A percentile compares a stretch with the other conserved stretches of the same genome.
Conservation (phyloP, 2,797 vertebrate species). For the Sebastes trivittatus region DNA sequence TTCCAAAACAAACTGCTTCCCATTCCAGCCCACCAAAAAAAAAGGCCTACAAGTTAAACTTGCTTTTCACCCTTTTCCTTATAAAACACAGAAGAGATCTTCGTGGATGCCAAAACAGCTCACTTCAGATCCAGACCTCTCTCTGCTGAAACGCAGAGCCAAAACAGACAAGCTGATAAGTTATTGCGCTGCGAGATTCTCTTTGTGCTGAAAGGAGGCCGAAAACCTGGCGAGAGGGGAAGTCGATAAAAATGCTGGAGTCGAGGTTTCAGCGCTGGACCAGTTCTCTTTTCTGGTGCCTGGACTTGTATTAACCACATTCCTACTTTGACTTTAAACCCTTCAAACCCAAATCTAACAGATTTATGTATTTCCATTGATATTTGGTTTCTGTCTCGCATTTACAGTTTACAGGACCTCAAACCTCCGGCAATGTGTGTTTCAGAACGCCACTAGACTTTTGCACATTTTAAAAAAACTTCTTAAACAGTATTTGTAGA, state of each 20-base stretch:
- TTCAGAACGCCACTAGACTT: neutral
- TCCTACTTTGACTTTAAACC: neutral
- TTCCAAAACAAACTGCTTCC: conserved; percentile 34
- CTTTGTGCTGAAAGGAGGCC: conserved; percentile 13
- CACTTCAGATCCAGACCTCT: conserved; percentile 28
- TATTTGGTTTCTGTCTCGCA: neutral
- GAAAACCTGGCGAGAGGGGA: conserved; percentile 8
- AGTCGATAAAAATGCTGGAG: neutral
- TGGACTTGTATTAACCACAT: neutral
- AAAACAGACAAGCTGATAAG: conserved; percentile 83
- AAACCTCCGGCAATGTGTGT: neutral
- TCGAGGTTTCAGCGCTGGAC: neutral
- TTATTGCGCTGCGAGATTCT: conserved; percentile 10
- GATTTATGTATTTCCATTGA: neutral
- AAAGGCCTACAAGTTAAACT: conserved; percentile 13
- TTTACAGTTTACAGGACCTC: neutral
- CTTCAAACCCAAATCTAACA: neutral
- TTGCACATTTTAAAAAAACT: neutral
- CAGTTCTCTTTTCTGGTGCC: neutral
- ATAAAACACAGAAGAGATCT: neutral
- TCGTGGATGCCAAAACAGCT: conserved; percentile 15
- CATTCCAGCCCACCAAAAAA: conserved; percentile 1
- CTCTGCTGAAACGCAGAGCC: conserved; percentile 75
- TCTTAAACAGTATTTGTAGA: neutral
- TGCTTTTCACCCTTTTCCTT: neutral